A percentile compares a stretch with the other conserved stretches of the same genome.
Conservation (phyloP, 2,888 invertebrate species). For the Eupithecia vulgata region DNA sequence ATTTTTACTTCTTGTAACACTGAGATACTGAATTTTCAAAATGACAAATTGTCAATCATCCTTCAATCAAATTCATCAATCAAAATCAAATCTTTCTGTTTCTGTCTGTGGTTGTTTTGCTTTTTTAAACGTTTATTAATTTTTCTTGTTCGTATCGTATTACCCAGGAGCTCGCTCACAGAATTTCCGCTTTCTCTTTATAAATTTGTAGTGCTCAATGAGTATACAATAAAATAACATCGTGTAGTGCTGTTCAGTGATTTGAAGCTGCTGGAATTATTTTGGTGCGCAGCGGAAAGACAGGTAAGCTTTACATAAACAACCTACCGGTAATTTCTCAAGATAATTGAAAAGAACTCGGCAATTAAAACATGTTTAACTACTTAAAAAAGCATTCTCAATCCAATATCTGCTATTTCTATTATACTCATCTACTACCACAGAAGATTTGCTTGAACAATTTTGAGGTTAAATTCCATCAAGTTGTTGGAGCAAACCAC, state of each 20-base stretch:
- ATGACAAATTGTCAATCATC: too few relatives aligned
- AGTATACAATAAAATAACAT: too few relatives aligned
- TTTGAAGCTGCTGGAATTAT: not conserved
- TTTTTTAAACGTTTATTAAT: not conserved
- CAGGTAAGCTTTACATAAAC: conserved; percentile 14
- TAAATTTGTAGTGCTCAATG: too few relatives aligned
- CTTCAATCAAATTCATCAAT: too few relatives aligned
- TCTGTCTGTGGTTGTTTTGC: not conserved
- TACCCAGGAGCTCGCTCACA: not conserved
- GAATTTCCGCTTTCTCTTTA: not conserved
- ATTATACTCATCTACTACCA: conserved; percentile 5
- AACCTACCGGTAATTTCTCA: not conserved
- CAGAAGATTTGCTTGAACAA: conserved; percentile 30
- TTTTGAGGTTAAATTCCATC: conserved; percentile 37
- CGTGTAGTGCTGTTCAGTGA: not conserved
- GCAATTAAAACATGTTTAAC: not conserved
- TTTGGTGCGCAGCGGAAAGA: conserved; percentile 12
- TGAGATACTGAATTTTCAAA: too few relatives aligned
- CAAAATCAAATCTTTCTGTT: too few relatives aligned
- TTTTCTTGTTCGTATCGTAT: not conserved
- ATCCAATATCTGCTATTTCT: not conserved
- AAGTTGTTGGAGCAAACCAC: conserved; percentile 28
- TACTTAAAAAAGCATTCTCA: not conserved
- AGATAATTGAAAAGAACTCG: not conserved
- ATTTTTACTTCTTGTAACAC: too few relatives aligned